Evolutionary conservation across 2,797 vertebrate species (phyloP).

Genomic region (Chiroxiphia lanceolata): DNA sequence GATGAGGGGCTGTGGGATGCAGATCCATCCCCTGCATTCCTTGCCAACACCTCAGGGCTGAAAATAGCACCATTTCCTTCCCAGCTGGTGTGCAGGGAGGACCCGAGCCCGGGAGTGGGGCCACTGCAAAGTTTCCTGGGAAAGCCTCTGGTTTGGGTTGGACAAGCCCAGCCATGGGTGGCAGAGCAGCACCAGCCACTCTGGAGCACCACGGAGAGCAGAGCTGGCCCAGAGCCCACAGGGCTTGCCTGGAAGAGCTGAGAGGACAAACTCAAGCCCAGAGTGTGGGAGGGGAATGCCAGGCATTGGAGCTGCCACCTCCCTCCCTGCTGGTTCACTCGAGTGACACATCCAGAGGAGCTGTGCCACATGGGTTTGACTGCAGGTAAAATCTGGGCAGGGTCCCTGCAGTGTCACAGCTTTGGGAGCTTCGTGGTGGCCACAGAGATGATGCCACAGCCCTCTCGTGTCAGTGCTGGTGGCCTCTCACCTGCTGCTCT

Average conservation of each 20-base stretch:
- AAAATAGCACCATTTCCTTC: neutral
- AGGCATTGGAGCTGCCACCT: neutral
- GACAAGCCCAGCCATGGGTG: neutral
- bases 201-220: neutral
- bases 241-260: neutral
- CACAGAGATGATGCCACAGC: neutral
- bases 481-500: neutral
- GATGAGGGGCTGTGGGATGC: neutral
- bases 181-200: neutral
- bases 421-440: neutral
- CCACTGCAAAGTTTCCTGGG: neutral
- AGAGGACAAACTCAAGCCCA: neutral
- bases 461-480: neutral
- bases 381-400: neutral
- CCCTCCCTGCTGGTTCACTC: neutral
- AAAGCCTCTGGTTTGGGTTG: neutral
- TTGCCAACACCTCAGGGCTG: conserved; percentile 13
- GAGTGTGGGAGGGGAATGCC: neutral
- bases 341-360: neutral
- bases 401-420: neutral
- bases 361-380: fast-evolving
- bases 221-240: neutral
- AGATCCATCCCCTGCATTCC: neutral
- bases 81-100: neutral
- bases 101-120: neutral